A percentile compares a stretch with the other conserved stretches of the same genome.
Conservation (phyloP, 2,113 vertebrate genomes). For the Elephas maximus region DNA sequence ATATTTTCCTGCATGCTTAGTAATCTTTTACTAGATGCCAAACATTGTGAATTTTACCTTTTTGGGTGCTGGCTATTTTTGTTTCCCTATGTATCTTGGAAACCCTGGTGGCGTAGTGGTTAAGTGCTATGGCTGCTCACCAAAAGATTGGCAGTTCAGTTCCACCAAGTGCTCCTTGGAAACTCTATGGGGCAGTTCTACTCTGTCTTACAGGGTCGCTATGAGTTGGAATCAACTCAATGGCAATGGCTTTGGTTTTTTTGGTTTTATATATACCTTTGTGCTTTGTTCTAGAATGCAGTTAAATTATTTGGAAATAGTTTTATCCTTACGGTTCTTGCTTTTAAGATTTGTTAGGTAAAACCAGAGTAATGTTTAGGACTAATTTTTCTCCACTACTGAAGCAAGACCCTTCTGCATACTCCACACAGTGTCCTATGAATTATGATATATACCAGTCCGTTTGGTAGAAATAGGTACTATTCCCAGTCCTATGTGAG, state of each 20-base stretch:
- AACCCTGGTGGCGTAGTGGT: too few relatives aligned
- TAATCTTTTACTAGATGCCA: conserved; percentile 23
- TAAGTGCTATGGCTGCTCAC: too few relatives aligned
- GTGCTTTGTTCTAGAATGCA: not conserved
- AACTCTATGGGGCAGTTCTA: too few relatives aligned
- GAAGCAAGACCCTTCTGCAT: not conserved
- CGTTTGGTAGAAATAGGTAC: not conserved
- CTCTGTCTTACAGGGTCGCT: too few relatives aligned
- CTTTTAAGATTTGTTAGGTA: not conserved
- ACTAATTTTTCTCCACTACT: conserved; percentile 7
- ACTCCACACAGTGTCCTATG: not conserved
- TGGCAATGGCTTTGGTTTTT: too few relatives aligned
- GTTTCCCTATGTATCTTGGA: not conserved
- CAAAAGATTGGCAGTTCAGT: too few relatives aligned
- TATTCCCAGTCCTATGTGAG: not conserved
- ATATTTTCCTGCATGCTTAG: not conserved
- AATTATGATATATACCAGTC: not conserved
- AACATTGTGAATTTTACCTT: not conserved
- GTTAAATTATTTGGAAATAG: conserved; percentile 23
- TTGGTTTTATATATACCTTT: not conserved
- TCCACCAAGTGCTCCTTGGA: too few relatives aligned
- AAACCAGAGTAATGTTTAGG: not conserved
- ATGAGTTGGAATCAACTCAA: too few relatives aligned
- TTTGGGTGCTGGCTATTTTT: not conserved
- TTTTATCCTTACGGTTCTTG: not conserved